These are phyloP conservation scores for Acanthaster planci DNA, from an alignment of 35 echinoderm and acorn worm species.

Conservation along the genomic window DNA sequence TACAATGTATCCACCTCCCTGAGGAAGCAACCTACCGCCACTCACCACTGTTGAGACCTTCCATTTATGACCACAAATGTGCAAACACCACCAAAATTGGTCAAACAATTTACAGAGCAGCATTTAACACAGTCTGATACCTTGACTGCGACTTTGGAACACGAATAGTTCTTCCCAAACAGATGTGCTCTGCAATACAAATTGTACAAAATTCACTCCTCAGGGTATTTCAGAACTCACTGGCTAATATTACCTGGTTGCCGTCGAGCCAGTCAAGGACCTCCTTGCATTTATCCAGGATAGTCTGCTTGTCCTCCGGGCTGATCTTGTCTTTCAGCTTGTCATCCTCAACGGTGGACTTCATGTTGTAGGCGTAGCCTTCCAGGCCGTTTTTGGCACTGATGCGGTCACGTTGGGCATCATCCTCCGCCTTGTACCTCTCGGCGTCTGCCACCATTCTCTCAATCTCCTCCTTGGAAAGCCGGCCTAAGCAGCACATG, in stretches of 20 bases:
- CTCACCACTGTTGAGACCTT: too few relatives aligned
- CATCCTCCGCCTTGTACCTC: conserved; percentile 63
- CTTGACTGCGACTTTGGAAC: too few relatives aligned
- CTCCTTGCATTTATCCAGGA: conserved; percentile 61
- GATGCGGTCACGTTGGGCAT: conserved; percentile 35
- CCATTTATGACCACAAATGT: not conserved
- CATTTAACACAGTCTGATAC: too few relatives aligned
- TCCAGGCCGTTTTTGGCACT: conserved; percentile 56
- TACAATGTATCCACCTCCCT: too few relatives aligned
- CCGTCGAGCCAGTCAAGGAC: conserved; percentile 44
- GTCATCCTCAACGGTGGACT: conserved; percentile 61
- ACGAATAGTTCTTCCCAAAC: not conserved
- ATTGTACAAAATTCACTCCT: not conserved
- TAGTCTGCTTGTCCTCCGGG: conserved; percentile 56
- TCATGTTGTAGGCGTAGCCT: conserved; percentile 72
- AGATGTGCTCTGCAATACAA: not conserved
- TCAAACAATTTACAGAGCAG: too few relatives aligned
- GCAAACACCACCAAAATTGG: not conserved
- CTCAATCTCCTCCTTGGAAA: conserved; percentile 74
- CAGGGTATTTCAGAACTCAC: not conserved
- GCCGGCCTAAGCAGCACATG: conserved; percentile 36
- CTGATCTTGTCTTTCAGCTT: conserved; percentile 76
- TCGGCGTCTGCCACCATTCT: conserved; percentile 58
- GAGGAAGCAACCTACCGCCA: too few relatives aligned
- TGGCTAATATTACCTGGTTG: conserved; percentile 27